Evolutionary conservation across 2,888 invertebrate genomes (phyloP), one percentile per base, ranked within the genome.

Genomic region (Cheilosia variabilis): DNA sequence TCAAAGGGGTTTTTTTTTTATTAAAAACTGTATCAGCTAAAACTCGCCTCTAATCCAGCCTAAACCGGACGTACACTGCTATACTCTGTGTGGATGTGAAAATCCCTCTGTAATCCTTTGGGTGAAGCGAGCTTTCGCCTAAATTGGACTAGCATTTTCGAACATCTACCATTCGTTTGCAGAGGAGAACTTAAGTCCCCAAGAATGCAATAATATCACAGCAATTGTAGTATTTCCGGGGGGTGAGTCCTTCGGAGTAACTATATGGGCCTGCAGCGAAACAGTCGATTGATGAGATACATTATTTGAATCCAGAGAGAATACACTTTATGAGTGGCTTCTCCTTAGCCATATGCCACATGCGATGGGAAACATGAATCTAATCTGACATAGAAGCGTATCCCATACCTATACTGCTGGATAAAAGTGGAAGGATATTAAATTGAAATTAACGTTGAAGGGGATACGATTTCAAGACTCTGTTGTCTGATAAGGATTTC

Each of bases 241-340:
- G 27, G 37, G 1, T 13, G 13, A 37, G 37, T 37, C 37, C 37
- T 17, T 57, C 34, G 19, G 15, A 17, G 27, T 17, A 24, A 37
- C 24, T 24, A 60, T n/a, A 4, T 37, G 13, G 31, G 10, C 4
- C 6, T 13, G 57, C 43, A 57, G 31, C 41, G 17, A 43, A 45
- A 43, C 55, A 55, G 43, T 68, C 57, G 43, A 68, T 43, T 62
- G 22, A 24, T 62, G 58, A 58, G 34, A 71, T 58, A 37, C 58
- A 71, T 71, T 60, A 58, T 47, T 50, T 50, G 47, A 58, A 50
- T 34, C 37, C 13, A 19, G 22, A 41, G 47, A 41, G 50, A 58
- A 50, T 47, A 19, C 17, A 37, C 13, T 47, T 31, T 24, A 37
- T 68, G 45, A 19, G 68, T 53, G 52, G 31, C 9, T 31, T 31